A percentile compares a stretch with the other conserved stretches of the same genome.
Conservation (phyloP, 2,797 vertebrate genomes). For the Rhadinocentrus ornatus region DNA sequence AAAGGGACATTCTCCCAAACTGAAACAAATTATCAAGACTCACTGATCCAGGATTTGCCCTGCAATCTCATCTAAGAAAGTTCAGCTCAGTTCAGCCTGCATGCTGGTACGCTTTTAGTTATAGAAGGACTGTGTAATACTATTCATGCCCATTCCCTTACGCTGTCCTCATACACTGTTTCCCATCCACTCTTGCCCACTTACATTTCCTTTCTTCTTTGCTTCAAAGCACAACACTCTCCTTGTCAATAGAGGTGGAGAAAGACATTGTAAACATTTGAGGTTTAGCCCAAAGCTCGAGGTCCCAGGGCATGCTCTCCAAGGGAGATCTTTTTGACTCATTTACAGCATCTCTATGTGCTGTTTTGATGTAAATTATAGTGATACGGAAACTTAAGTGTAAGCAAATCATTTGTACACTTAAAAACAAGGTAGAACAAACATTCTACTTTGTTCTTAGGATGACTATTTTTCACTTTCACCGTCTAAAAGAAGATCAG, state of each 20-base stretch:
- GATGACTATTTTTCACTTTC: neutral
- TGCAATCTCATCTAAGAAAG: slow-evolving; percentile 34
- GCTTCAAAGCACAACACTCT: neutral
- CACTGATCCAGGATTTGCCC: slow-evolving; percentile 33
- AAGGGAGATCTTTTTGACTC: neutral
- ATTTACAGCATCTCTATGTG: neutral
- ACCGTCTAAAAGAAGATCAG: neutral
- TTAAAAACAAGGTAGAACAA: neutral
- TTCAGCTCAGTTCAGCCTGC: slow-evolving; percentile 24
- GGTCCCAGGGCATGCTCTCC: neutral
- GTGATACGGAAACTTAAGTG: neutral
- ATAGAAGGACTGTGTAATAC: slow-evolving; percentile 32
- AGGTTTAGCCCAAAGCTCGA: neutral
- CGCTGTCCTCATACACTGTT: slow-evolving; percentile 28
- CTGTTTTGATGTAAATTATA: neutral
- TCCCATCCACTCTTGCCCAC: slow-evolving; percentile 16
- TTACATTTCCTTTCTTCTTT: slow-evolving; percentile 32
- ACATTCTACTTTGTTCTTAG: neutral
- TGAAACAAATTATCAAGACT: slow-evolving; percentile 14
- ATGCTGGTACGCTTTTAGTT: slow-evolving; percentile 33
- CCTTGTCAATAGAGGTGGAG: neutral
- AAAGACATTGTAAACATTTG: slow-evolving; percentile 1
- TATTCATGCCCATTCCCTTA: slow-evolving; percentile 39
- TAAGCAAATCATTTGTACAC: neutral
- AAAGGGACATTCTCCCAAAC: slow-evolving; percentile 11